phyloP scores from a whole-genome alignment of 2,797 vertebrate genomes.

The Rhynchotus rufescens region DNA sequence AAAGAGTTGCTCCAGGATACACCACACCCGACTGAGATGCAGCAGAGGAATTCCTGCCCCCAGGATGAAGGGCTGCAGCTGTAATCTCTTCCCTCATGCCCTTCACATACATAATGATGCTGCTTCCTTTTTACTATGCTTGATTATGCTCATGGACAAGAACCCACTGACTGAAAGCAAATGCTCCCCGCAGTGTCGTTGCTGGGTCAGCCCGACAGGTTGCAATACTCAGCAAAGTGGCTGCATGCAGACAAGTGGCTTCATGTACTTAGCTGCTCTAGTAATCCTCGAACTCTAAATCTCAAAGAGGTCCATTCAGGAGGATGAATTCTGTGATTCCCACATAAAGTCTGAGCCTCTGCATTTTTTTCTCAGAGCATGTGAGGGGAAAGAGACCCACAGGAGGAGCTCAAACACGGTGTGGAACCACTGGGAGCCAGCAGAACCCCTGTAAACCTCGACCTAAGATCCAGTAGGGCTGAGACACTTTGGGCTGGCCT shows the following conservation, averaged over 20 bases:
- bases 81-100: neutral
- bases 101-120: neutral
- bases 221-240: neutral
- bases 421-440: neutral
- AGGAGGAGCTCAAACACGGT: neutral
- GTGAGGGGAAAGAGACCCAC: neutral
- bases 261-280: neutral
- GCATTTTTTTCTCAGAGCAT: neutral
- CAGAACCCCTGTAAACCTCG: neutral
- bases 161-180: neutral
- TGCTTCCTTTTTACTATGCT: neutral
- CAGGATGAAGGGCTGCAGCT: neutral
- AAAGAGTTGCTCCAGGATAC: neutral
- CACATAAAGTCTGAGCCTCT: neutral
- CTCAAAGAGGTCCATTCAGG: neutral
- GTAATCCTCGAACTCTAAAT: neutral
- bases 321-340: neutral
- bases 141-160: neutral
- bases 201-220: neutral
- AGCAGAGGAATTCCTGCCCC: neutral
- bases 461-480: neutral
- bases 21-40: neutral
- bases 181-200: neutral
- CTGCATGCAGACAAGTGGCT: neutral
- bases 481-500: neutral